Conservation (phyloP, 2,113 vertebrate genomes). For the Eidolon helvum region DNA sequence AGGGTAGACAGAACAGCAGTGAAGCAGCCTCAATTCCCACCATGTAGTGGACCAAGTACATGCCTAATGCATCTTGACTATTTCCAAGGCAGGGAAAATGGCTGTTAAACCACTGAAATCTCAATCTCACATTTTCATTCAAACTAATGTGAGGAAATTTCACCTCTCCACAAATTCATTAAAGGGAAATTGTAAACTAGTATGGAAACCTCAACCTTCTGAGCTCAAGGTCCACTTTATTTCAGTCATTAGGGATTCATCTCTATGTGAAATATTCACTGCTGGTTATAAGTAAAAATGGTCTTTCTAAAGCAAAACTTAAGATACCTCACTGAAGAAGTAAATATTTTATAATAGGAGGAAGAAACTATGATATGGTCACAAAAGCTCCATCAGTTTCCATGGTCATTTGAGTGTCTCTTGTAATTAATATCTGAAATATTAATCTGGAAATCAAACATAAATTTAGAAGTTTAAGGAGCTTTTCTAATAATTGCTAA, state of each 20-base stretch:
- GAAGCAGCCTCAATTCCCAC: background rate
- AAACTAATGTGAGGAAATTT: background rate
- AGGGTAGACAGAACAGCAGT: background rate
- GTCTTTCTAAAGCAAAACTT: slow-evolving; percentile 12
- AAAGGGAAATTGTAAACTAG: background rate
- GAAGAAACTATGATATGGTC: background rate
- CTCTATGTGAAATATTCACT: background rate
- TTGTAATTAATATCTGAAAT: slow-evolving; percentile 14
- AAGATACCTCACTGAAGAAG: background rate
- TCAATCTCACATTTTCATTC: background rate
- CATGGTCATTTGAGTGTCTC: background rate
- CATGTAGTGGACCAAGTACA: background rate
- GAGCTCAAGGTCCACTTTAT: background rate
- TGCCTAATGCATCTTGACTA: background rate
- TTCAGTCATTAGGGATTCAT: background rate
- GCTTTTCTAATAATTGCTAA: background rate
- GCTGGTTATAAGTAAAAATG: background rate
- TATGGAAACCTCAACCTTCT: background rate
- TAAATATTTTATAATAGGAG: background rate
- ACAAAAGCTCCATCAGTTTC: background rate
- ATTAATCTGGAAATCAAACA: background rate
- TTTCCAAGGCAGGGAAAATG: background rate
- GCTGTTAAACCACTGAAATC: background rate
- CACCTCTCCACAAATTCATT: background rate
- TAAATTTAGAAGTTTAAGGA: background rate